These are phyloP conservation scores for Popillia japonica DNA, from an alignment of 1,140 invertebrate species.

Conservation along the genomic window DNA sequence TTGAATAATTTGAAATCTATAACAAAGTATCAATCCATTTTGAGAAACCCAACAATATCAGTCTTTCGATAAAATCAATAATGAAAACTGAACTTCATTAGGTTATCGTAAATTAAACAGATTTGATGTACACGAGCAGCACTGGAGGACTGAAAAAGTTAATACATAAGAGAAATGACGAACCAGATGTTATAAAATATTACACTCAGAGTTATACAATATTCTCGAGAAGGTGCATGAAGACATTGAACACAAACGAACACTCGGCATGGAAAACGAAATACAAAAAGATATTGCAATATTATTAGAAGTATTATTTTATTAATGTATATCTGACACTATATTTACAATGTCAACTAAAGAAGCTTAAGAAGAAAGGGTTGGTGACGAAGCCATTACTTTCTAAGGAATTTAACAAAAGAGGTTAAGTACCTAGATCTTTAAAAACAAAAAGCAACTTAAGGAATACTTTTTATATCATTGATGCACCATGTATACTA, in stretches of 20 bases:
- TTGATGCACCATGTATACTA: neutral
- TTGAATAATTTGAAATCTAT: too few species aligned
- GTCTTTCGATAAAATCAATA: too few species aligned
- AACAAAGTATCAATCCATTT: too few species aligned
- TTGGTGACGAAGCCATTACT: constrained; percentile 12
- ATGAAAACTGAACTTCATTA: too few species aligned
- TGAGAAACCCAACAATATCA: too few species aligned
- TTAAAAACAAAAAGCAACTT: constrained; percentile 7
- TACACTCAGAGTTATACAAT: neutral
- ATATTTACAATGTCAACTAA: constrained; percentile 22
- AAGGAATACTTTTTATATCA: neutral
- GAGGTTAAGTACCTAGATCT: neutral
- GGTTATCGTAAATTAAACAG: too few species aligned
- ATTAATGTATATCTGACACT: neutral
- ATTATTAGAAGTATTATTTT: constrained; percentile 23
- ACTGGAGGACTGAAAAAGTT: too few species aligned
- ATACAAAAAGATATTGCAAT: neutral
- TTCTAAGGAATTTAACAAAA: constrained; percentile 8
- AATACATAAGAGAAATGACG: too few species aligned
- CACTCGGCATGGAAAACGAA: neutral
- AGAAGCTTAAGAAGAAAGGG: neutral
- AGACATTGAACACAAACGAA: neutral
- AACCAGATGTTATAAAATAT: too few species aligned
- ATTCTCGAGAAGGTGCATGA: neutral
- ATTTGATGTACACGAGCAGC: too few species aligned